Evolutionary conservation across 2,113 vertebrate species (phyloP), one percentile per base, ranked within the genome.

Genomic region (Fulica atra): DNA sequence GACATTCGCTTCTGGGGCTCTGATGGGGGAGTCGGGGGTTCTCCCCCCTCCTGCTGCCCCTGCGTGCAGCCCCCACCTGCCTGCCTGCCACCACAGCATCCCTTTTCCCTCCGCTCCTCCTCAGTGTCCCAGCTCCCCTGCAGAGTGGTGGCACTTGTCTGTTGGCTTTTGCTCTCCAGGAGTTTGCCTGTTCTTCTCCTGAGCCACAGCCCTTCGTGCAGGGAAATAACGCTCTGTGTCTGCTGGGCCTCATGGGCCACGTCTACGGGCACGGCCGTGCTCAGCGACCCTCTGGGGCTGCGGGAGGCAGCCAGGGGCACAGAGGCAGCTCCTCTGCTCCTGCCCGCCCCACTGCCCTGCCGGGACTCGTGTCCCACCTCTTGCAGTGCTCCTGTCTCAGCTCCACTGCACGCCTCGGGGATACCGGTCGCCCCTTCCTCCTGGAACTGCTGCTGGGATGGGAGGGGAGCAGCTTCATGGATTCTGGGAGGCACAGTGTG

Each of bases 191-290:
- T 94, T 73, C 15, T 42, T 9, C 53, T 78, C 38, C 69, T 73
- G 8, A 87, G 2, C 65, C 82, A 86, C 51, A 53, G 35, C 48
- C 65, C 82, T 61, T 93, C 77, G 4, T 61, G 71, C 7, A 86
- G 19, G 25, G 59, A 65, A 36, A 87, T 20, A 10, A 87, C 24
- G 0, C 82, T 68, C 3, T 36, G 9, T 2, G 77, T 86, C 77
- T 93, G 88, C 60, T 91, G 88, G 6, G 35, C 40, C 65, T 56
- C 6, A 8, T 77, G 59, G 13, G 16, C 24, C 53, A 31, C 24
- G 4, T 60, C 50, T 9, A 7, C 1, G 8, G 65, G 11, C 3
- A 53, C 8, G 0, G 13, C 44, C 16, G 1, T 7, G 42, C 35
- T 16, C 46, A 11, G 26, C 6, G 33, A 7, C 9, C 10, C 38